These are phyloP conservation scores for Penelope pileata DNA, from an alignment of 2,113 vertebrate species.

Conservation along the genomic window DNA sequence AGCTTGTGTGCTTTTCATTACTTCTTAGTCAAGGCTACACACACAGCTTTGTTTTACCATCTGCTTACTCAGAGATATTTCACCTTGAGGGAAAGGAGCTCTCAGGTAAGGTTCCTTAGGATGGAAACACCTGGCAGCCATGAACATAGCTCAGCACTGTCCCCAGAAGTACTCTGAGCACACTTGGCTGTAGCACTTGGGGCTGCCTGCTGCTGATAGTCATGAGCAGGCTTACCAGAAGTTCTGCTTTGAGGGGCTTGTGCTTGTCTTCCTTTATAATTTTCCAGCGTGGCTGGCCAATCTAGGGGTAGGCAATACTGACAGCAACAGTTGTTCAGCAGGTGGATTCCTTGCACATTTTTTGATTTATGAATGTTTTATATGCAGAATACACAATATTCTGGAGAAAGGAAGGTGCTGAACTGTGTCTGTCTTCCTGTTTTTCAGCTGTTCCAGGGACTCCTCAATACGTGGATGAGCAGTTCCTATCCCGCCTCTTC, in stretches of 20 bases:
- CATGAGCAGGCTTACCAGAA: neutral
- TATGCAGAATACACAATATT: neutral
- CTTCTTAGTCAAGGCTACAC: neutral
- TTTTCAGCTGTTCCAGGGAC: conserved; percentile 92
- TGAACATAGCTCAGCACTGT: neutral
- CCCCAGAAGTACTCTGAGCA: neutral
- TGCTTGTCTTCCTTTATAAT: neutral
- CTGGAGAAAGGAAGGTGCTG: conserved; percentile 2
- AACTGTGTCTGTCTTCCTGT: conserved; percentile 43
- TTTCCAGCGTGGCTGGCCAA: neutral
- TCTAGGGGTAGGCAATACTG: neutral
- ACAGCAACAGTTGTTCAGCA: neutral
- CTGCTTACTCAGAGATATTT: neutral
- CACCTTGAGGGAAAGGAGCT: neutral
- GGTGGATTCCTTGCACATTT: neutral
- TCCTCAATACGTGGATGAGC: conserved; percentile 94
- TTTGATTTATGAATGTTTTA: neutral
- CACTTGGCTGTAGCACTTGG: neutral
- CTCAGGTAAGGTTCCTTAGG: neutral
- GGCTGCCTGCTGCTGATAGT: neutral
- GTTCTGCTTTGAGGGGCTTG: neutral
- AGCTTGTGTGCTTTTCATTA: neutral
- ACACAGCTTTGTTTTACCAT: neutral
- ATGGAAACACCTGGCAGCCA: neutral
- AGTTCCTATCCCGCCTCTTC: conserved; percentile 98